Conservation (phyloP, 2,797 vertebrate species). For the Falco berigora region DNA sequence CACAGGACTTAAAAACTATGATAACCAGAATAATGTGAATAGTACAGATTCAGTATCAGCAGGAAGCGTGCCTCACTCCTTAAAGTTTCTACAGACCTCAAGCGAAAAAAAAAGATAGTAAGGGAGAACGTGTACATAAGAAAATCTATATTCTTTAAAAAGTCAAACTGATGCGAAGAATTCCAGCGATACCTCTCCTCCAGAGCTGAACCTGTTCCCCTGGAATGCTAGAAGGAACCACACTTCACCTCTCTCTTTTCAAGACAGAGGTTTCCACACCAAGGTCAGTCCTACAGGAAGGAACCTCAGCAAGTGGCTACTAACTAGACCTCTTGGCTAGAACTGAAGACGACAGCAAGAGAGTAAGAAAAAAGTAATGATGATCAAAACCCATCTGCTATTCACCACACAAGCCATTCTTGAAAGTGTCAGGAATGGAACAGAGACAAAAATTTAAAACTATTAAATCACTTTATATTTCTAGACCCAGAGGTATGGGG, state of each 20-base stretch:
- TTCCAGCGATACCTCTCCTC: background rate
- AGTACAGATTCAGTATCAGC: background rate
- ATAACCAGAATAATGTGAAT: background rate
- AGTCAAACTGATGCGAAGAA: background rate
- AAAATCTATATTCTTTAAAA: background rate
- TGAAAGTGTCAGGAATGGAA: background rate
- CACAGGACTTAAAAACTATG: background rate
- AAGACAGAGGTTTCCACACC: background rate
- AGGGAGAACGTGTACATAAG: background rate
- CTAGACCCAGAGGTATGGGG: rapidly evolving
- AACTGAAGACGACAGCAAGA: background rate
- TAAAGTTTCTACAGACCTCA: background rate
- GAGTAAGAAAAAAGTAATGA: background rate
- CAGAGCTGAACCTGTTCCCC: background rate
- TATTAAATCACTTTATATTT: background rate
- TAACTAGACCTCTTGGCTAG: background rate
- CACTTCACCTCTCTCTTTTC: background rate
- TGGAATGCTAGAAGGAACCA: background rate
- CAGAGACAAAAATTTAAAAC: background rate
- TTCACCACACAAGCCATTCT: background rate
- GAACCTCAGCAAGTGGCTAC: background rate
- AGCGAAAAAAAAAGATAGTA: background rate
- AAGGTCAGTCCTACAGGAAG: background rate
- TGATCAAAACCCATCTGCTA: background rate
- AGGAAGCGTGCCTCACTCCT: background rate